Base-by-base conservation (phyloP, 2,888 invertebrate genomes). In the Megamerina dolium region DNA sequence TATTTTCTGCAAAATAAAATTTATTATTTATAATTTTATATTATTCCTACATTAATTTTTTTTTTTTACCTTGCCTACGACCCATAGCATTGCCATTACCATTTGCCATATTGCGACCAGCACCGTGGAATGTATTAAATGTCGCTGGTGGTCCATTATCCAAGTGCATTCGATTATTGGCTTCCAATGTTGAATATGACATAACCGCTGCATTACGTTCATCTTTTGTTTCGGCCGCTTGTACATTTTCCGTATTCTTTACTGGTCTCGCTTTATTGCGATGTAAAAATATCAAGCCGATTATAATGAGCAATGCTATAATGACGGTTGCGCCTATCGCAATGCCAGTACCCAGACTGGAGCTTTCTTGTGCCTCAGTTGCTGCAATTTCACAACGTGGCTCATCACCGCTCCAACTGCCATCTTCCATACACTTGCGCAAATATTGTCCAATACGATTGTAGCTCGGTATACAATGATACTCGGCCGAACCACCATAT, bases 121-220 rank as follows among this genome's bases (percentile, higher is more conserved):
- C 49, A 4, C 59, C 64, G 6, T 71, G 70, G 41, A 71, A 68
- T 12, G 72, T 71, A 44, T 72, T 70, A 38, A 71, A 70, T n/a
- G 70, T 72, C 2, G 70, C 67, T 29, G 69, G 61, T 18, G 62
- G 64, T 35, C 63, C 60, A 44, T 61, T 61, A 40, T 71, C 68
- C 46, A 66, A 53, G 29, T 64, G 58, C 53, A 63, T 54, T 2
- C 68, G 60, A 45, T 66, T 66, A 46, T 65, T 76, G 53, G 87
- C 87, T 65, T 85, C 87, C 1, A 89, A 71, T 2, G 86, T 87
- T 17, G 89, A 85, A 64, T 89, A 90, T 38, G 88, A 89, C 87
- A 89, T 89, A 0, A 89, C 89, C 0, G 89, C 87, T 0, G 89
- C 88, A 63, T 82, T 88, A 59, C 87, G 82, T 62, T 89, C 88